phyloP scores from a whole-genome alignment of 1,140 invertebrate species.

The Thaumatotibia leucotreta region DNA sequence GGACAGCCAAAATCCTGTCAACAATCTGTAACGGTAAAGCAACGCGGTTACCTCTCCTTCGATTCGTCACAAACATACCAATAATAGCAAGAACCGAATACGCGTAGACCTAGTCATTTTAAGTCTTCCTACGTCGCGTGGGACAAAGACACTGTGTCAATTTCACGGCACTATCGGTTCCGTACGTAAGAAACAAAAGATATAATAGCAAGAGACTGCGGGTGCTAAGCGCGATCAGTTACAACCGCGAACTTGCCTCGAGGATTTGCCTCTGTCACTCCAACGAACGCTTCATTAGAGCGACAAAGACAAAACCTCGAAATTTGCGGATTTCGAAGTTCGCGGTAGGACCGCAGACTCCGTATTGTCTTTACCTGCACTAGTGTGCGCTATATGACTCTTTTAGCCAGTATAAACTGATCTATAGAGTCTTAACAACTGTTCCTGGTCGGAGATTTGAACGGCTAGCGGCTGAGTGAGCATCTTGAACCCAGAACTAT shows the following conservation, averaged over 20 bases:
- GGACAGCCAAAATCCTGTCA: background rate
- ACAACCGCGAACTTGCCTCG: too few relatives aligned
- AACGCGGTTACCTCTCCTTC: slow-evolving; percentile 3
- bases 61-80: slow-evolving; percentile 4
- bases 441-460: background rate
- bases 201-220: slow-evolving; percentile 56
- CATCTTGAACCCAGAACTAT: background rate
- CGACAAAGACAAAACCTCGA: too few relatives aligned
- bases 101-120: slow-evolving; percentile 21
- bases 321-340: too few relatives aligned
- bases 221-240: slow-evolving; percentile 53
- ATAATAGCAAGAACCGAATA: background rate
- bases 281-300: too few relatives aligned
- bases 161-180: slow-evolving; percentile 53
- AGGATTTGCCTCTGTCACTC: too few relatives aligned
- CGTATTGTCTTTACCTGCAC: too few relatives aligned
- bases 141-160: slow-evolving; percentile 49
- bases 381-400: too few relatives aligned
- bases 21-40: slow-evolving; percentile 6
- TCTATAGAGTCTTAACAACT: too few relatives aligned
- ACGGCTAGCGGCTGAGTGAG: background rate
- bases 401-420: too few relatives aligned
- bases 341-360: too few relatives aligned
- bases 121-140: slow-evolving; percentile 44
- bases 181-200: slow-evolving; percentile 36